Conservation (phyloP, 2,797 vertebrate genomes). For the Mormyrops boulengeri region DNA sequence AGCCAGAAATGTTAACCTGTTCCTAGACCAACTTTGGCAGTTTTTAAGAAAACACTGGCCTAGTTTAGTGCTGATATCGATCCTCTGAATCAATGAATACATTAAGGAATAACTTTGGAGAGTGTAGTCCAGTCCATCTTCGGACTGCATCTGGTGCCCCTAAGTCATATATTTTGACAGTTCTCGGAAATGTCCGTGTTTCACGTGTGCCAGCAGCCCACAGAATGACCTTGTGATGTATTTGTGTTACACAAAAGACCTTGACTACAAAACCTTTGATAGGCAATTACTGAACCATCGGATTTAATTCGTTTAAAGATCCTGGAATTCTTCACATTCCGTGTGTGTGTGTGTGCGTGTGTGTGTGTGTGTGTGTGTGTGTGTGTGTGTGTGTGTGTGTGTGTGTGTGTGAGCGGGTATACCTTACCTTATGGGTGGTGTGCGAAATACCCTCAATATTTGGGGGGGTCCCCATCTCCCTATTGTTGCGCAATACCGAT, state of each 20-base stretch:
- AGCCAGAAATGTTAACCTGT: neutral
- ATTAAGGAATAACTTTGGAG: neutral
- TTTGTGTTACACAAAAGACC: neutral
- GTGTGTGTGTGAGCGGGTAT: too few species aligned
- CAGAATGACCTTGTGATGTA: neutral
- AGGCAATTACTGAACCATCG: neutral
- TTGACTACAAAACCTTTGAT: neutral
- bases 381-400: too few species aligned
- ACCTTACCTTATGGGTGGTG: too few species aligned
- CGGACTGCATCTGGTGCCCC: neutral
- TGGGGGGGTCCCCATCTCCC: too few species aligned
- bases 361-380: neutral
- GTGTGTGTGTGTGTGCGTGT: neutral
- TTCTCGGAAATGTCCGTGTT: neutral
- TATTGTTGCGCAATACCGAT: too few species aligned
- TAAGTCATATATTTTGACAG: neutral
- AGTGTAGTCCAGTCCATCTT: neutral
- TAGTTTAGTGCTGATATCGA: neutral
- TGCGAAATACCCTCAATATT: too few species aligned
- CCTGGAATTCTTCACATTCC: neutral
- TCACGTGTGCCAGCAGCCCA: neutral
- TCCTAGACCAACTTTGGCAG: neutral
- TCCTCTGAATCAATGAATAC: neutral
- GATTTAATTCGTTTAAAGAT: neutral
- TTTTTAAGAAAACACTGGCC: neutral